A percentile compares a stretch with the other conserved stretches of the same genome.
Evolutionary conservation across 1,140 invertebrate species (phyloP).

Genomic region (Papilio helenus): DNA sequence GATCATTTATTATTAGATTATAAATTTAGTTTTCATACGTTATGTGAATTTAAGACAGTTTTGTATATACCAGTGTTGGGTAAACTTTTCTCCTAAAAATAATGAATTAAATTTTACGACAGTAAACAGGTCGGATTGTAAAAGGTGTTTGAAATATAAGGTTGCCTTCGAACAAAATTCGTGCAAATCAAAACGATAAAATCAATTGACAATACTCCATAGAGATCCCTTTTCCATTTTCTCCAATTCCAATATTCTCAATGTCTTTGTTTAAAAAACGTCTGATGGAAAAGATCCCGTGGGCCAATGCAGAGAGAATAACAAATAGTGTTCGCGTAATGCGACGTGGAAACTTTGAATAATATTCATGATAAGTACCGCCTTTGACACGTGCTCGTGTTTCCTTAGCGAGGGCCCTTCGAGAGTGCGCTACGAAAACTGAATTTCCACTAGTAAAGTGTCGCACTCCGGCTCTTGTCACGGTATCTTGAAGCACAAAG

Average conservation of each 20-base stretch:
- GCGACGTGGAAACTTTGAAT: conserved; percentile 18
- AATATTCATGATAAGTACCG: conserved; percentile 35
- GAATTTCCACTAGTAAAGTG: conserved; percentile 46
- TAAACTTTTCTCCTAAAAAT: too few species aligned
- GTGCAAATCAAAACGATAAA: neutral
- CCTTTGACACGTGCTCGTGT: conserved; percentile 35
- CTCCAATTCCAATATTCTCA: conserved; percentile 15
- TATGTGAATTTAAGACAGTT: too few species aligned
- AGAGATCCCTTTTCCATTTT: conserved; percentile 1
- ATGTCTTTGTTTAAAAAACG: conserved; percentile 20
- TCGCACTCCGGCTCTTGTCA: conserved; percentile 42
- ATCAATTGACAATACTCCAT: neutral
- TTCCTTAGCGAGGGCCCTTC: conserved; percentile 42
- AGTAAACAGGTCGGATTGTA: neutral
- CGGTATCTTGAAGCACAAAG: conserved; percentile 48
- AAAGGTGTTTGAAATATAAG: neutral
- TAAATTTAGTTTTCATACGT: neutral
- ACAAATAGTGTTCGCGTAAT: conserved; percentile 17
- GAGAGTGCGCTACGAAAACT: conserved; percentile 46
- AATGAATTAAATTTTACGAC: too few species aligned
- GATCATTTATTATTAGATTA: too few species aligned
- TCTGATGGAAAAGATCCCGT: conserved; percentile 15
- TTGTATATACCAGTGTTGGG: too few species aligned
- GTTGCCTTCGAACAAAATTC: neutral
- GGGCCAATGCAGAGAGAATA: conserved; percentile 26